These are phyloP conservation scores for Hyposoter dolosus DNA, from an alignment of 2,888 invertebrate species.

Conservation along the genomic window DNA sequence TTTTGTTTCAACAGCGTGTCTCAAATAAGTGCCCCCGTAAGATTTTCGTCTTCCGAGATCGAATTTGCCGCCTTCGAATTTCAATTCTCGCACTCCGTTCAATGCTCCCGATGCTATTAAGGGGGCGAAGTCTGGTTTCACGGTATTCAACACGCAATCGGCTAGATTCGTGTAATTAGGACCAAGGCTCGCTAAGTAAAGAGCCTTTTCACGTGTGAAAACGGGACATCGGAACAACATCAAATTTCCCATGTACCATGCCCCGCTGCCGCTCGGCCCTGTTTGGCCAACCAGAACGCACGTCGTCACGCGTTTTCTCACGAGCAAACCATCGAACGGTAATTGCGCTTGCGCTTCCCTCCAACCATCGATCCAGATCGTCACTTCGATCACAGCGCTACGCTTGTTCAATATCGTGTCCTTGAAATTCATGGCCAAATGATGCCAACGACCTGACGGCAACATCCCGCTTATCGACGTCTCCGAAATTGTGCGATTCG, in stretches of 20 bases:
- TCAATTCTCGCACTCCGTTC: slow-evolving; percentile 79
- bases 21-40: slow-evolving; percentile 79
- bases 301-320: slow-evolving; percentile 87
- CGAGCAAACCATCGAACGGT: slow-evolving; percentile 87
- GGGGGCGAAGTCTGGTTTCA: slow-evolving; percentile 82
- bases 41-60: slow-evolving; percentile 80
- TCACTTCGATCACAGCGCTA: slow-evolving; percentile 87
- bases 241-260: slow-evolving; percentile 86
- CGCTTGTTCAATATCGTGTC: slow-evolving; percentile 86
- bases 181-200: slow-evolving; percentile 87
- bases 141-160: slow-evolving; percentile 82
- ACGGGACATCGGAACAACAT: slow-evolving; percentile 87
- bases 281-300: slow-evolving; percentile 86
- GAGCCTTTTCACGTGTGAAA: slow-evolving; percentile 85
- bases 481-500: slow-evolving; percentile 86
- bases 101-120: slow-evolving; percentile 82
- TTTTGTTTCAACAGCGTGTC: slow-evolving; percentile 79
- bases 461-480: slow-evolving; percentile 85
- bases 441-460: slow-evolving; percentile 86
- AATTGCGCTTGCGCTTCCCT: slow-evolving; percentile 86
- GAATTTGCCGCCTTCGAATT: slow-evolving; percentile 80
- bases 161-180: slow-evolving; percentile 85
- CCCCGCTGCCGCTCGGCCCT: slow-evolving; percentile 81
- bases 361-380: slow-evolving; percentile 87
- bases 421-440: slow-evolving; percentile 87